Percentiles rank a stretch among this genome's conserved stretches.
These are phyloP conservation scores for Lasiurus cinereus DNA, from an alignment of 2,113 vertebrate genomes.

Conservation along the genomic window DNA sequence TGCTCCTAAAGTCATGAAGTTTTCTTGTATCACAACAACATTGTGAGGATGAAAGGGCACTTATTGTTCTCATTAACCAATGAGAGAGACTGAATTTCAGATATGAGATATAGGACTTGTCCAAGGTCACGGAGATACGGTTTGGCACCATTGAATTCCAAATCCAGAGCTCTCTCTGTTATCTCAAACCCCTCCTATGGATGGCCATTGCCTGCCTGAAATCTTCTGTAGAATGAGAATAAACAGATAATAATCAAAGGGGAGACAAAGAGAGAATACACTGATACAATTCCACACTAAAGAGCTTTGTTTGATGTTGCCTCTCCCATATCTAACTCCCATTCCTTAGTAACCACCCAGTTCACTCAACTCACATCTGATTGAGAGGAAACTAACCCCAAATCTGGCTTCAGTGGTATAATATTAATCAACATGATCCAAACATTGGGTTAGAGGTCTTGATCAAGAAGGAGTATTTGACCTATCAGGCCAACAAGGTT, in stretches of 20 bases:
- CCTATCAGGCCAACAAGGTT: not conserved
- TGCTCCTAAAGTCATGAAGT: not conserved
- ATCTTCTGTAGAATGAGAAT: not conserved
- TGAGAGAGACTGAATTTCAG: constrained; percentile 24
- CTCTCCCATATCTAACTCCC: not conserved
- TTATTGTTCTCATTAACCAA: not conserved
- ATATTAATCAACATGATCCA: constrained; percentile 23
- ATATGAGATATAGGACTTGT: not conserved
- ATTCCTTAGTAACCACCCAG: not conserved
- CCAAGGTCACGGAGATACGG: not conserved
- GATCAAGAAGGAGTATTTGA: not conserved
- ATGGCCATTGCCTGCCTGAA: not conserved
- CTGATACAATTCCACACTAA: not conserved
- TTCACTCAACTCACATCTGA: not conserved
- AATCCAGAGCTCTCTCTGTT: not conserved
- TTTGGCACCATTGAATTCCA: not conserved
- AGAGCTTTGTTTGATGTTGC: not conserved
- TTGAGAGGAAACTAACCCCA: not conserved
- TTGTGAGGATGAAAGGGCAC: not conserved
- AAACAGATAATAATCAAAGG: not conserved
- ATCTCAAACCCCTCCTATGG: not conserved
- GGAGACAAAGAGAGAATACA: not conserved
- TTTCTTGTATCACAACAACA: constrained; percentile 36
- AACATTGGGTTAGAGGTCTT: not conserved
- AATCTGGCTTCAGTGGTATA: not conserved